These are phyloP conservation scores for Actinia tenebrosa DNA, from an alignment of 64 coral and sea anemone genomes.

Conservation along the genomic window DNA sequence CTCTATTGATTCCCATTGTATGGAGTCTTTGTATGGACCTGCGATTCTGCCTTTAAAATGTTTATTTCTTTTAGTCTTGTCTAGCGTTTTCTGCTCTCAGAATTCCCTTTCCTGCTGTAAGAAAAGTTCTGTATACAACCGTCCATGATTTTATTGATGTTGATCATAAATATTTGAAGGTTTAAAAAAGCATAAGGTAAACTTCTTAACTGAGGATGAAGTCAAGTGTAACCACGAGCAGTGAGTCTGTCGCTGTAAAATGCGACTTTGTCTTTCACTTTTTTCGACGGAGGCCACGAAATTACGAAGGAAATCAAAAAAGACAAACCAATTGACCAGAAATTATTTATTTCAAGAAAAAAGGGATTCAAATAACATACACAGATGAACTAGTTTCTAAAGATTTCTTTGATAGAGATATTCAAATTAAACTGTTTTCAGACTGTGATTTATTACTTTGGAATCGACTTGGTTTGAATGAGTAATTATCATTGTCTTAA, in stretches of 20 bases:
- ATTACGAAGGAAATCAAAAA: background rate
- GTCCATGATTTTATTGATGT: background rate
- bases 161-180: background rate
- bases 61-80: background rate
- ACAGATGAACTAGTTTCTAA: background rate
- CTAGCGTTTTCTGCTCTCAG: background rate
- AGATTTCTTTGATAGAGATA: background rate
- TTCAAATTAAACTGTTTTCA: conserved; percentile 19
- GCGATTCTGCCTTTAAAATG: background rate
- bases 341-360: background rate
- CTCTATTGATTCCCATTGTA: background rate
- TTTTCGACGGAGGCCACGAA: background rate
- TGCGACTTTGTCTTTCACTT: background rate
- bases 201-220: background rate
- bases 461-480: conserved; percentile 1
- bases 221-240: conserved; percentile 7
- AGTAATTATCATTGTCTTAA: conserved; percentile 13
- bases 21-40: background rate
- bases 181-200: background rate
- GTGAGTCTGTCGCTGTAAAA: background rate
- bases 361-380: background rate
- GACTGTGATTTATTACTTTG: conserved; percentile 18
- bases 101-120: background rate
- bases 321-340: background rate
- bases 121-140: background rate